Conservation (phyloP, 2,113 vertebrate genomes). For the Sminthopsis crassicaudata region DNA sequence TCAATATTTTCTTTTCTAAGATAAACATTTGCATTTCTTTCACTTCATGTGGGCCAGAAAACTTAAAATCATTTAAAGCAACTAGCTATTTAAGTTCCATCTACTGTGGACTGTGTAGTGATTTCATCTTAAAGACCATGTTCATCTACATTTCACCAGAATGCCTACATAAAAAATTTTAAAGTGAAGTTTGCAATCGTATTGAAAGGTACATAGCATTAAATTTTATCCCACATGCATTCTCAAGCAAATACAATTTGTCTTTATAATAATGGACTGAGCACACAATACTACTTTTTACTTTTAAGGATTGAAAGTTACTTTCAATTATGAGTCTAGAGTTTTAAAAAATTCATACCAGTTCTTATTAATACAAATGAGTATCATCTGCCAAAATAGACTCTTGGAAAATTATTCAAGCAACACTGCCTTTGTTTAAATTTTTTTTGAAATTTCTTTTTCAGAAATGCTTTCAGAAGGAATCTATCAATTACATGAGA, state of each 20-base stretch:
- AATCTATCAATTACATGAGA: not conserved
- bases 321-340: not conserved
- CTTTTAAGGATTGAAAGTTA: not conserved
- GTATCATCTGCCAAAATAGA: not conserved
- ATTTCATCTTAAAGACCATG: not conserved
- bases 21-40: not conserved
- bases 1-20: not conserved
- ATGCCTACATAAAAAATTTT: not conserved
- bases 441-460: not conserved
- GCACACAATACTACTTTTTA: not conserved
- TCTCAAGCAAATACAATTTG: not conserved
- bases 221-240: not conserved
- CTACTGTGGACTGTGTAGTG: not conserved
- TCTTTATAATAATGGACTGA: not conserved
- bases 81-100: not conserved
- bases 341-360: not conserved
- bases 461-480: not conserved
- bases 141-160: not conserved
- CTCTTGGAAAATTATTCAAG: not conserved
- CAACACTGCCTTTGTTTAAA: not conserved
- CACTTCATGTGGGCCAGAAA: not conserved
- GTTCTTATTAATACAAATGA: not conserved
- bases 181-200: not conserved
- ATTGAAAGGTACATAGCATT: not conserved
- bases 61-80: not conserved